Evolutionary conservation across 2,113 vertebrate species (phyloP).

Genomic region (Odobenus rosmarus): DNA sequence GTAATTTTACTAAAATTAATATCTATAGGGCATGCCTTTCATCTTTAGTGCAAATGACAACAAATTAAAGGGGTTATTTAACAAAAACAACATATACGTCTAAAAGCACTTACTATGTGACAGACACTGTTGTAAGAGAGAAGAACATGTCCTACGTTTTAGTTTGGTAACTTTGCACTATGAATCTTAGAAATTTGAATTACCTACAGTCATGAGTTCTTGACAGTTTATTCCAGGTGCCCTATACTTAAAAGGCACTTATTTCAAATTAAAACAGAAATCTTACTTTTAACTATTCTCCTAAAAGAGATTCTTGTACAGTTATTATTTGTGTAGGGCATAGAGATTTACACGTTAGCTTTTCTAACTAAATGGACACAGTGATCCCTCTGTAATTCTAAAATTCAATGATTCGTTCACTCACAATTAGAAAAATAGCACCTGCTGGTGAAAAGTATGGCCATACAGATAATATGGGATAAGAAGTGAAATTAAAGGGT

Average conservation of each 20-base stretch:
- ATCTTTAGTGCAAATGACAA: neutral
- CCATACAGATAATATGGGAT: neutral
- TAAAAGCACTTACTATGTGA: neutral
- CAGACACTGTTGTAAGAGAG: neutral
- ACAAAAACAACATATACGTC: neutral
- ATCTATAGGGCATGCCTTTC: neutral
- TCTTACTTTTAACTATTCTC: neutral
- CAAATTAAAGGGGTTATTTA: neutral
- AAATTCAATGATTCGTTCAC: neutral
- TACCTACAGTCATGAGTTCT: neutral
- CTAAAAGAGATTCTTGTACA: constrained; percentile 4
- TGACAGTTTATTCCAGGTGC: neutral
- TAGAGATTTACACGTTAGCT: neutral
- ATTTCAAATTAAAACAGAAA: neutral
- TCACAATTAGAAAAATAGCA: constrained; percentile 26
- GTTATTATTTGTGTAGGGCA: neutral
- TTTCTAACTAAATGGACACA: neutral
- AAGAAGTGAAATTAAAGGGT: neutral
- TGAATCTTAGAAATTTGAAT: neutral
- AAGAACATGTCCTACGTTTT: neutral
- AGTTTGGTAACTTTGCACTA: neutral
- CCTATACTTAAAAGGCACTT: neutral
- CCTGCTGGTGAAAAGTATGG: neutral
- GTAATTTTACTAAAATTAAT: neutral
- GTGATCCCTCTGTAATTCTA: neutral